phyloP scores from a whole-genome alignment of 2,797 vertebrate genomes.

The Fringilla coelebs region DNA sequence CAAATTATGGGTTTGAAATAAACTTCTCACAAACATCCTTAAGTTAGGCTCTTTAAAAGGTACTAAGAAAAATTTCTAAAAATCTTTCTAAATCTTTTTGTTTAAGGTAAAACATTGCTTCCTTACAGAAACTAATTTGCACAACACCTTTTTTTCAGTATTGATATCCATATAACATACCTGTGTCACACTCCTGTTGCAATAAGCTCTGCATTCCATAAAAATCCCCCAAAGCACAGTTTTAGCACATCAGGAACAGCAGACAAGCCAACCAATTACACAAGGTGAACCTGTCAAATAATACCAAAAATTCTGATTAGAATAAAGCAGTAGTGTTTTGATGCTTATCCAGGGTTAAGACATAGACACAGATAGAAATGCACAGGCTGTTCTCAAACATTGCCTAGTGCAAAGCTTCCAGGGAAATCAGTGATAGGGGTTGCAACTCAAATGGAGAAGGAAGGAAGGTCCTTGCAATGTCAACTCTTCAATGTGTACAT shows the following conservation, averaged over 20 bases:
- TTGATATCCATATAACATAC: not conserved
- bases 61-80: not conserved
- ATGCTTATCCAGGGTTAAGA: not conserved
- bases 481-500: not conserved
- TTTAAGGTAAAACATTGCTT: not conserved
- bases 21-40: not conserved
- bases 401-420: not conserved
- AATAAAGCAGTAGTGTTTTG: not conserved
- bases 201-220: not conserved
- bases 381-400: not conserved
- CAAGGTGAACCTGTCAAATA: not conserved
- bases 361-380: not conserved
- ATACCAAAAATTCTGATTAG: not conserved
- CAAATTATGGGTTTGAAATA: not conserved
- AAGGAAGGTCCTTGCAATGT: not conserved
- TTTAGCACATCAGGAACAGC: not conserved
- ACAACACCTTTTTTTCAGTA: not conserved
- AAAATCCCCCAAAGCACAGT: not conserved
- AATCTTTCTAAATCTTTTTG: rapidly evolving
- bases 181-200: not conserved
- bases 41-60: not conserved
- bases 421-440: not conserved
- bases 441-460: not conserved
- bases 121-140: not conserved
- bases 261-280: not conserved